Evolutionary conservation across 2,797 vertebrate species (phyloP).

Genomic region (Sebastes ruberrimus): DNA sequence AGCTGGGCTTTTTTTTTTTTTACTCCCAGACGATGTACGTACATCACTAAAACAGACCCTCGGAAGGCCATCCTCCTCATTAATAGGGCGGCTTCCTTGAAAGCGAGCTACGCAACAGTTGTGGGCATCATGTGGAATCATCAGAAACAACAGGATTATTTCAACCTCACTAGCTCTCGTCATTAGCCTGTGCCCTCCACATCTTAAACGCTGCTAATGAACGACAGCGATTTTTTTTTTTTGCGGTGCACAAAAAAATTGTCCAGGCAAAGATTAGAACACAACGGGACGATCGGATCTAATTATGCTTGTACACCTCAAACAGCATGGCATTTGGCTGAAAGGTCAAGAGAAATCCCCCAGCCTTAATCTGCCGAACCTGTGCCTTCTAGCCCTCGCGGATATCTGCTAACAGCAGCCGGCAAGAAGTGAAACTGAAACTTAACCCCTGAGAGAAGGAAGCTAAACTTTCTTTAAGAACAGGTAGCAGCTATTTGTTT

Average conservation of each 20-base stretch:
- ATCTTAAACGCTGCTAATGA: conserved; percentile 80
- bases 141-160: conserved; percentile 48
- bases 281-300: conserved; percentile 63
- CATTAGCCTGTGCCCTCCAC: conserved; percentile 77
- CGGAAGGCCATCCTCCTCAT: conserved; percentile 73
- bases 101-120: conserved; percentile 62
- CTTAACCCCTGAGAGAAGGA: background rate
- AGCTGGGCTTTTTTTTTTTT: conserved; percentile 55
- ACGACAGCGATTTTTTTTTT: conserved; percentile 35
- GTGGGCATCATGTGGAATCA: conserved; percentile 55
- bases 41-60: conserved; percentile 40
- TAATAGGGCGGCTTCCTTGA: conserved; percentile 73
- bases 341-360: conserved; percentile 85
- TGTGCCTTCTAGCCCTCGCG: conserved; percentile 53
- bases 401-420: conserved; percentile 23
- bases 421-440: conserved; percentile 10
- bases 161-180: conserved; percentile 42
- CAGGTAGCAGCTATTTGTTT: background rate
- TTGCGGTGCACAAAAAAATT: conserved; percentile 19
- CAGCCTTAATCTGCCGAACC: conserved; percentile 73
- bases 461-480: conserved; percentile 3
- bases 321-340: conserved; percentile 77
- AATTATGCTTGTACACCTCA: conserved; percentile 77
- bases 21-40: conserved; percentile 51
- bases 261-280: conserved; percentile 59